Conservation (phyloP, 2,797 vertebrate genomes). For the Pangasius djambal region DNA sequence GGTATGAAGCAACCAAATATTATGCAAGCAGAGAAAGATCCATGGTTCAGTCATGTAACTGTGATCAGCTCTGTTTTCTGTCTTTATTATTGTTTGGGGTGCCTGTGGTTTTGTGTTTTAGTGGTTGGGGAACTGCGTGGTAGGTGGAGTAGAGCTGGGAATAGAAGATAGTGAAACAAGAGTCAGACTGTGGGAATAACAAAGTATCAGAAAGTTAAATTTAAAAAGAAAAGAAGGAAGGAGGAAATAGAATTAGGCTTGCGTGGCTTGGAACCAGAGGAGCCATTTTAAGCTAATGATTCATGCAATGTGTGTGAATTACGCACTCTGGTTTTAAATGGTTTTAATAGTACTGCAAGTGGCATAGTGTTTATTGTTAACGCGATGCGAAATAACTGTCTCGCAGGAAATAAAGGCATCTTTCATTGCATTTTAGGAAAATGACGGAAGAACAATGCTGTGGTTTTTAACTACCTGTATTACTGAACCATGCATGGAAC, state of each 20-base stretch:
- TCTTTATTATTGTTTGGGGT: neutral
- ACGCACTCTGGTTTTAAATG: neutral
- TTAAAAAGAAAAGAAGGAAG: neutral
- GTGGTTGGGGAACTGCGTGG: neutral
- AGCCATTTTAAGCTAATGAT: slow-evolving; percentile 18
- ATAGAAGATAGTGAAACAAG: neutral
- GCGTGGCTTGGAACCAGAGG: neutral
- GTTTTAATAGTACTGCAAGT: neutral
- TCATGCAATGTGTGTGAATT: slow-evolving; percentile 29
- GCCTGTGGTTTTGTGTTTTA: neutral
- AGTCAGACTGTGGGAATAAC: neutral
- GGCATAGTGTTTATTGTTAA: neutral
- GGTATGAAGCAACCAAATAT: neutral
- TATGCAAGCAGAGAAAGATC: neutral
- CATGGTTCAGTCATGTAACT: neutral
- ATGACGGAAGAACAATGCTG: neutral
- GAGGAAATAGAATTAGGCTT: neutral
- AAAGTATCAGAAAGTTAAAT: neutral
- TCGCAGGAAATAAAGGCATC: neutral
- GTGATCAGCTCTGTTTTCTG: neutral
- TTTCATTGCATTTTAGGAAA: neutral
- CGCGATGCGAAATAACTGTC: neutral
- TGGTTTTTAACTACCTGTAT: neutral
- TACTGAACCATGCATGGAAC: neutral
- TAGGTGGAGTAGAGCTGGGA: neutral